These are phyloP conservation scores for Dioctria linearis DNA, from an alignment of 2,888 invertebrate genomes.

Conservation along the genomic window DNA sequence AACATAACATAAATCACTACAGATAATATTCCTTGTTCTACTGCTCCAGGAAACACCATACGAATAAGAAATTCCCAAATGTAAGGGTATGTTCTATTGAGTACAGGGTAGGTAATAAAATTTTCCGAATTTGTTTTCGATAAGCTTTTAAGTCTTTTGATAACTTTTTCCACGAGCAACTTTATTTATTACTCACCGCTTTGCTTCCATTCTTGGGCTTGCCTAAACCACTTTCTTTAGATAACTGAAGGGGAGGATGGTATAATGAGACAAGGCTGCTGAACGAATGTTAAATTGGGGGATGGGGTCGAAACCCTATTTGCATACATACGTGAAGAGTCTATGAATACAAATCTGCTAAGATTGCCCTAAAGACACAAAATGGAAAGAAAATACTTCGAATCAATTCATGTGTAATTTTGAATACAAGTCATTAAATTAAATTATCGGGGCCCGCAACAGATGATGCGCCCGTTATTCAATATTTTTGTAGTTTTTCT, in stretches of 20 bases:
- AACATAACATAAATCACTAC: slow-evolving; percentile 25
- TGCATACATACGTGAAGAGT: slow-evolving; percentile 55
- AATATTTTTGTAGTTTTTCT: neutral
- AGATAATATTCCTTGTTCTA: slow-evolving; percentile 14
- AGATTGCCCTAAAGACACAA: neutral
- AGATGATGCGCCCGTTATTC: slow-evolving; percentile 55
- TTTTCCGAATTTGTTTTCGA: slow-evolving; percentile 56
- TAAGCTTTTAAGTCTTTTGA: slow-evolving; percentile 59
- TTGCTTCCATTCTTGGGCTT: neutral
- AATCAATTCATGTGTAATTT: slow-evolving; percentile 45
- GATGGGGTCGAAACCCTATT: slow-evolving; percentile 34
- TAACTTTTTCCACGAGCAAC: slow-evolving; percentile 56
- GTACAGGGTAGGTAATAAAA: slow-evolving; percentile 31
- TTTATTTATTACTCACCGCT: slow-evolving; percentile 41
- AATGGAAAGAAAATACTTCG: neutral
- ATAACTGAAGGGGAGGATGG: slow-evolving; percentile 40
- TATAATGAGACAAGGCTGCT: slow-evolving; percentile 26
- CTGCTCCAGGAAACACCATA: slow-evolving; percentile 19
- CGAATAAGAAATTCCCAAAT: slow-evolving; percentile 37
- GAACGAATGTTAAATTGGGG: neutral
- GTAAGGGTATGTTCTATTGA: slow-evolving; percentile 14
- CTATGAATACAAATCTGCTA: slow-evolving; percentile 56
- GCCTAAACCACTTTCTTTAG: slow-evolving; percentile 46
- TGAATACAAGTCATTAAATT: slow-evolving; percentile 58
- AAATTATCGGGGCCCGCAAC: slow-evolving; percentile 56